These are phyloP conservation scores for Hyperoplus lanceolatus DNA, from an alignment of 2,797 vertebrate genomes.

Conservation along the genomic window DNA sequence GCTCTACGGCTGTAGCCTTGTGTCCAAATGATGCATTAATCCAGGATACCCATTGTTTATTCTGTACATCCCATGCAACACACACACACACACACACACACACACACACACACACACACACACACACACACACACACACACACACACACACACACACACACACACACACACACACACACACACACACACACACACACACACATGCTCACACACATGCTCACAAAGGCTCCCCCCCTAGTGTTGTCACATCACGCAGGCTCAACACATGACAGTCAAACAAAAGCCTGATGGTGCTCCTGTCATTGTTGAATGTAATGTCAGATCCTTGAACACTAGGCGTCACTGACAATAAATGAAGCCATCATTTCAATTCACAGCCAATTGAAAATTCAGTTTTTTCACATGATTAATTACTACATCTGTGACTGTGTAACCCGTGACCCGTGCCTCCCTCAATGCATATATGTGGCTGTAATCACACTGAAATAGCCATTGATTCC, in stretches of 20 bases:
- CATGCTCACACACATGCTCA: conserved; percentile 3
- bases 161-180: conserved; percentile 4
- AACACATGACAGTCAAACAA: conserved; percentile 65
- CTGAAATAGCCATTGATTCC: conserved; percentile 28
- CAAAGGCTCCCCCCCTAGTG: conserved; percentile 36
- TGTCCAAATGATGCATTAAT: conserved; percentile 80
- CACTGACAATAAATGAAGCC: conserved; percentile 61
- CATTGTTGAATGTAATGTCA: conserved; percentile 61
- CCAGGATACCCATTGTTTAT: conserved; percentile 77
- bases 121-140: conserved; percentile 28
- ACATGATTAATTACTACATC: conserved; percentile 52
- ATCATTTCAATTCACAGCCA: conserved; percentile 49
- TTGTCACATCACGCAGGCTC: conserved; percentile 50
- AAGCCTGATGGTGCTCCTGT: conserved; percentile 37
- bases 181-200: not conserved
- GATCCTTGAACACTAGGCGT: conserved; percentile 44
- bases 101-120: conserved; percentile 4
- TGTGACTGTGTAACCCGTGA: conserved; percentile 43
- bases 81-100: conserved; percentile 11
- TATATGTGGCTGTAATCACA: conserved; percentile 48
- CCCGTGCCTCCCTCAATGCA: conserved; percentile 36
- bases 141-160: conserved; percentile 11
- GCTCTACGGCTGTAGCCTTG: conserved; percentile 60
- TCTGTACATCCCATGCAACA: conserved; percentile 43
- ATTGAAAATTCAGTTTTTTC: conserved; percentile 31